phyloP scores from a whole-genome alignment of 23 tunicate species.

The Ciona savignyi region DNA sequence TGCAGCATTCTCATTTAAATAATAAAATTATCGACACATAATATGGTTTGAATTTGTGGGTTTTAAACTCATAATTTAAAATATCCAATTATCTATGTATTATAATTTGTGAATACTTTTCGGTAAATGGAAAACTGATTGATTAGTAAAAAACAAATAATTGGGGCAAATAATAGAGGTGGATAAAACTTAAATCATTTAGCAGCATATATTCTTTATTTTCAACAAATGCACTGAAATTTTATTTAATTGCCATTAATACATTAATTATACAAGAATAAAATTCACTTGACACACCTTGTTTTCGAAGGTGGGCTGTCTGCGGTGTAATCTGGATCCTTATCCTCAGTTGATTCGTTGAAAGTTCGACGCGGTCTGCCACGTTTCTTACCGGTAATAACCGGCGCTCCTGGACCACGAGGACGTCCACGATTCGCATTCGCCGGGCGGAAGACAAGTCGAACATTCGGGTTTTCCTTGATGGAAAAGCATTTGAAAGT shows the following conservation, averaged over 20 bases:
- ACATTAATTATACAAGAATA: no score
- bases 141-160: no score
- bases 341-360: neutral
- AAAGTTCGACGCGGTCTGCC: constrained; percentile 41
- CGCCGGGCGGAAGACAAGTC: constrained; percentile 89
- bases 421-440: constrained; percentile 16
- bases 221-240: no score
- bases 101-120: no score
- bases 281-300: constrained; percentile 9
- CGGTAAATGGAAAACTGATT: no score
- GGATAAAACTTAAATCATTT: neutral
- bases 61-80: no score
- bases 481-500: neutral
- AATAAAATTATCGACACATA: no score
- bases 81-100: no score
- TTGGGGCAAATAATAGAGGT: neutral
- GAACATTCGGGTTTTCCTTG: constrained; percentile 94
- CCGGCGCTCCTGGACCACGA: neutral
- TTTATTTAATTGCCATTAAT: no score
- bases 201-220: neutral
- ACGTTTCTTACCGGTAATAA: constrained; percentile 22
- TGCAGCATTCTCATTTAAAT: no score
- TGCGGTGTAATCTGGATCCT: constrained; percentile 1
- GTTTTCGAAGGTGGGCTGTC: constrained; percentile 30
- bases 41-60: no score